Percentiles rank a stretch among this genome's conserved stretches.
Evolutionary conservation across 2,113 vertebrate species (phyloP).

Genomic region (Zootoca vivipara): DNA sequence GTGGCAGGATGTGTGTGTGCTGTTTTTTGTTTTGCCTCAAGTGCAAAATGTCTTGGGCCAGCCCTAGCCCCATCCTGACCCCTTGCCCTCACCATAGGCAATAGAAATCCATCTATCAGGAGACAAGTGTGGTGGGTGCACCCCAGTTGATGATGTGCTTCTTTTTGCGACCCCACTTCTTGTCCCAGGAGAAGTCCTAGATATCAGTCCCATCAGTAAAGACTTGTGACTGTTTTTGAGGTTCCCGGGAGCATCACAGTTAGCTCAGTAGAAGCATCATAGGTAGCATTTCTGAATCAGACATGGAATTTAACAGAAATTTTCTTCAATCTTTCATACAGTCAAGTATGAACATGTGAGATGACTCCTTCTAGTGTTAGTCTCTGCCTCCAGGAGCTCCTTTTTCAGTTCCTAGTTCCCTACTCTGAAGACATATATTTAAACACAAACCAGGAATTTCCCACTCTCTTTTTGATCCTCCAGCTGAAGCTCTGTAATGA

Average conservation of each 20-base stretch:
- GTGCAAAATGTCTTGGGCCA: no score
- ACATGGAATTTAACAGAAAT: slow-evolving; percentile 79
- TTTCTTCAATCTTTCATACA: slow-evolving; percentile 69
- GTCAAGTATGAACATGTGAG: slow-evolving; percentile 63
- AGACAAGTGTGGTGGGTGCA: no score
- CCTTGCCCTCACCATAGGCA: no score
- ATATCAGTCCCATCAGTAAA: not conserved
- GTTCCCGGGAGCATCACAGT: not conserved
- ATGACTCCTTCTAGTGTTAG: not conserved
- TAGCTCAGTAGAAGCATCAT: no score
- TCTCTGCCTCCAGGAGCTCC: not conserved
- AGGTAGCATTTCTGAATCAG: slow-evolving; percentile 28
- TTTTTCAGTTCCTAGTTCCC: not conserved
- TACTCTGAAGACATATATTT: not conserved
- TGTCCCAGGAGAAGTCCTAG: not conserved
- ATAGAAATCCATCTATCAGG: no score
- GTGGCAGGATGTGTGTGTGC: no score
- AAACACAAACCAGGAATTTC: not conserved
- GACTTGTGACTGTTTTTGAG: not conserved
- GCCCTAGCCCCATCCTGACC: no score
- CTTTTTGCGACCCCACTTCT: not conserved
- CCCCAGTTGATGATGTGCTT: not conserved
- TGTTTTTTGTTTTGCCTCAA: no score
- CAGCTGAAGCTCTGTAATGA: not conserved
- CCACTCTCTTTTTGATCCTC: not conserved